A percentile compares a stretch with the other conserved stretches of the same genome.
Conservation (phyloP, 2,888 invertebrate genomes). For the Tipula unca region DNA sequence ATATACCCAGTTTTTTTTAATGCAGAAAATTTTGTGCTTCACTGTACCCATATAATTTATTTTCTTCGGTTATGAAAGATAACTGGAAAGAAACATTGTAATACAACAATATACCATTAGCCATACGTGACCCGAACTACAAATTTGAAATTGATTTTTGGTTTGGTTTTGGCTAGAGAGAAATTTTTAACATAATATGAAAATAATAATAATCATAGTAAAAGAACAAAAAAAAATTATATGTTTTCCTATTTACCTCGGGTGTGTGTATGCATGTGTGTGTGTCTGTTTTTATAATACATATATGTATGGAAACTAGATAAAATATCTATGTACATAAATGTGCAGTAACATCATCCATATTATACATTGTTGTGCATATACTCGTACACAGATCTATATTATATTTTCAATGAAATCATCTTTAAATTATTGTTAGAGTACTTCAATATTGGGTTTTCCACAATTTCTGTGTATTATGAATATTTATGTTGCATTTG, state of each 20-base stretch:
- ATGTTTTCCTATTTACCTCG: neutral
- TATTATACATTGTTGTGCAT: neutral
- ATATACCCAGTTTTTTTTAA: neutral
- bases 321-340: neutral
- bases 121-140: neutral
- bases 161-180: neutral
- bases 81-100: neutral
- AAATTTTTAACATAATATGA: neutral
- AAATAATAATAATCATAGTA: neutral
- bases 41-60: neutral
- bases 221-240: neutral
- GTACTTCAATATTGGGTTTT: neutral
- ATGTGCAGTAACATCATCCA: neutral
- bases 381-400: neutral
- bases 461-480: neutral
- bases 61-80: neutral
- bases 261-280: neutral
- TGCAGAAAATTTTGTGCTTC: neutral
- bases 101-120: neutral
- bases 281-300: neutral
- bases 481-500: neutral
- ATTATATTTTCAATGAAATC: neutral
- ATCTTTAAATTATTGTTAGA: neutral
- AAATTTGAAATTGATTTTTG: neutral
- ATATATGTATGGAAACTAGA: neutral